These are phyloP conservation scores for Heteromyza rotundicornis DNA, from an alignment of 2,888 invertebrate species.

Conservation along the genomic window DNA sequence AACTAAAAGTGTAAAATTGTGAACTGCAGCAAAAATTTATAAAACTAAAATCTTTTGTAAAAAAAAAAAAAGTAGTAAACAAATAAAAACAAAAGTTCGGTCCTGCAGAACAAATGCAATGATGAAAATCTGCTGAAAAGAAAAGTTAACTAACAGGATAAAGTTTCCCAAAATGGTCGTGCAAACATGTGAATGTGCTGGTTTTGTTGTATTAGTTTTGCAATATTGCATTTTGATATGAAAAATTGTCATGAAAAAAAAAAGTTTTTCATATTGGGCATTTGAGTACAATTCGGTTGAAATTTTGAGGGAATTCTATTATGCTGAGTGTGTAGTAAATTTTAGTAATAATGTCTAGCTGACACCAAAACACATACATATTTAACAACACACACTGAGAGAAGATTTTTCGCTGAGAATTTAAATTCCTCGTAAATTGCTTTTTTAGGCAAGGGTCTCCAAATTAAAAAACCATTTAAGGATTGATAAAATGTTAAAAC, in stretches of 20 bases:
- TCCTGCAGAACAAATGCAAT: slow-evolving; percentile 8
- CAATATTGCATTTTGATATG: not conserved
- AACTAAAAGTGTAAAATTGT: slow-evolving; percentile 27
- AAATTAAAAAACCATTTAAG: no score
- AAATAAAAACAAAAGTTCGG: slow-evolving; percentile 2
- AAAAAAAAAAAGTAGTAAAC: slow-evolving; percentile 1
- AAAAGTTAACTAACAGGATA: slow-evolving; percentile 13
- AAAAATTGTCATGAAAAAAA: not conserved
- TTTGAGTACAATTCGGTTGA: no score
- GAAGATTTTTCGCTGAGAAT: no score
- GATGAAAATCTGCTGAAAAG: slow-evolving; percentile 9
- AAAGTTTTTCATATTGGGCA: not conserved
- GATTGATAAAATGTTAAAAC: not conserved
- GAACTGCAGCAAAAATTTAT: slow-evolving; percentile 24
- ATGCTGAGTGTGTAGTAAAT: not conserved
- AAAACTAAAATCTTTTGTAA: slow-evolving; percentile 20
- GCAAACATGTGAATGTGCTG: not conserved
- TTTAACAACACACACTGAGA: no score
- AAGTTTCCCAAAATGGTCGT: slow-evolving; percentile 12
- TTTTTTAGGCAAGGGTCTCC: no score
- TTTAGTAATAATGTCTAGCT: not conserved
- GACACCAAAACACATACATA: no score
- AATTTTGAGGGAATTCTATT: no score
- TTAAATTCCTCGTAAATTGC: no score
- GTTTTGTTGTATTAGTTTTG: not conserved